Evolutionary conservation across 2,113 vertebrate genomes (phyloP), one percentile per base, ranked within the genome.

Genomic region (Lota lota): DNA sequence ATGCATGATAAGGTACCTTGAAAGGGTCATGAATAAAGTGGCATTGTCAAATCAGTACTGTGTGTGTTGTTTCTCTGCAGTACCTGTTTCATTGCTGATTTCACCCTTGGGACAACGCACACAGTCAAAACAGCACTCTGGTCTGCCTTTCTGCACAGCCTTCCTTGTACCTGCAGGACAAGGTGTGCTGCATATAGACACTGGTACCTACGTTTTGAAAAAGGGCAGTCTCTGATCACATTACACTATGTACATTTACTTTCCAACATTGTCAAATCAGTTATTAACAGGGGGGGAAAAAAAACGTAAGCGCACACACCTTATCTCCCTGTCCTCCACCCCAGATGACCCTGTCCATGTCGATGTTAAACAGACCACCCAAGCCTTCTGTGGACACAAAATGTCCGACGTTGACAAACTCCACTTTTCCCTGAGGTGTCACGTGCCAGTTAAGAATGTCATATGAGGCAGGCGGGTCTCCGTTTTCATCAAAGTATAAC

Each of bases 381-480:
- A 79, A 80, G 15, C 72, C 76, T 10, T 72, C 68, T 16, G 70
- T 68, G 33, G 79, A 72, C 61, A 77, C 65, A 81, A 86, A 89
- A 65, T 80, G 84, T 8, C 88, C 84, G 15, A 85, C 83, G 36
- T 76, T 70, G 68, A 78, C 68, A 77, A 88, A 88, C 36, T 80
- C 22, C 67, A 72, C 66, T 18, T 64, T 74, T 54, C 72, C 79
- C 6, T 79, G 57, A 24, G 68, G 61, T 5, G 65, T 73, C 51
- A 82, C 63, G 22, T 87, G 81, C 83, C 90, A 91, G 76, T 84
- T 88, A 59, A 90, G 81, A 20, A 89, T 84, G 72, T 90, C 88
- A 54, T 87, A 85, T 2, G 81, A 85, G 63, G 85, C 84, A 28
- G 75, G 68, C 6, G 79, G 83, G 63, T 90, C 78, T 12, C 85